These are phyloP conservation scores for Cavia aperea DNA, from an alignment of 2,113 vertebrate species.

Conservation along the genomic window DNA sequence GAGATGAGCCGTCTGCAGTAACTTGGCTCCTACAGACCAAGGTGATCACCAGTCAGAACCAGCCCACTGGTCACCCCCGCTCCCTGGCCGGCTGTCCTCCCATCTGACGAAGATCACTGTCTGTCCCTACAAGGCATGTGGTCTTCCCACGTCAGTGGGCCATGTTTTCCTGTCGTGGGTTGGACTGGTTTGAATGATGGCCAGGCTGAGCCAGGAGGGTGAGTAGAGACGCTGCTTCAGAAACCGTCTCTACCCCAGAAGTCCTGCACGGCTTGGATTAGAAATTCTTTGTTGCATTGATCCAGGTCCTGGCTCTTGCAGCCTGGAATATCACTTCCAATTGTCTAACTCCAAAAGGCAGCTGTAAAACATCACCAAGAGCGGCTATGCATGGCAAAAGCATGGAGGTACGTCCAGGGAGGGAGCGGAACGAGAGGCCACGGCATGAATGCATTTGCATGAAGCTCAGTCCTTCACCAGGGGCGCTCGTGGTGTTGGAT, in stretches of 20 bases:
- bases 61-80: accelerated
- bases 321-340: not conserved
- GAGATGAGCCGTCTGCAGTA: not conserved
- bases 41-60: accelerated
- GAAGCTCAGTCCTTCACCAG: not conserved
- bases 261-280: not conserved
- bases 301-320: not conserved
- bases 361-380: not conserved
- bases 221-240: not conserved
- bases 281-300: not conserved
- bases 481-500: accelerated
- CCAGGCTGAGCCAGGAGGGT: not conserved
- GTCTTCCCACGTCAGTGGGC: not conserved
- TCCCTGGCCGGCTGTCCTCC: not conserved
- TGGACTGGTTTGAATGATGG: not conserved
- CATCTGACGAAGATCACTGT: not conserved
- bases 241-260: not conserved
- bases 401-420: not conserved
- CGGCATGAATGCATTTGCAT: not conserved
- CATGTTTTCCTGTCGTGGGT: accelerated
- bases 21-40: not conserved
- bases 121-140: accelerated
- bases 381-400: accelerated
- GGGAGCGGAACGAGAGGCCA: accelerated
- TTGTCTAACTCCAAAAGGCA: not conserved